Evolutionary conservation across 1,140 invertebrate species (phyloP).

Genomic region (Drosophila pseudoobscura): DNA sequence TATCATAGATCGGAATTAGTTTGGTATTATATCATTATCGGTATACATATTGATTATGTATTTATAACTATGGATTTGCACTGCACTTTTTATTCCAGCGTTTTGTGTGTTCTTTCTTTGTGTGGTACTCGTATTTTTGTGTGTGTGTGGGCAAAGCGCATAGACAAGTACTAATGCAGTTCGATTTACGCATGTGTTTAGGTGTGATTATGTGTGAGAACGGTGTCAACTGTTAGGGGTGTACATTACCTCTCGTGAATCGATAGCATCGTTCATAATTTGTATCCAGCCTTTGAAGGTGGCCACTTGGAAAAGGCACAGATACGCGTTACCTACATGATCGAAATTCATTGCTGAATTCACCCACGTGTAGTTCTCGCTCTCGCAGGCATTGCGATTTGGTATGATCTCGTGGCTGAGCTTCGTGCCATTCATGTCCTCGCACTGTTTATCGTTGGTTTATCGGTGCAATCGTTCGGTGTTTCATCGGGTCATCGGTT

Average conservation of each 20-base stretch:
- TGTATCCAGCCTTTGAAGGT: conserved; percentile 98
- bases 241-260: conserved; percentile 92
- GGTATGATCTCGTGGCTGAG: conserved; percentile 94
- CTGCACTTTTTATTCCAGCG: conserved; percentile 34
- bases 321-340: conserved; percentile 98
- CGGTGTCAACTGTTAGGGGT: conserved; percentile 18
- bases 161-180: conserved; percentile 41
- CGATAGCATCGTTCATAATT: conserved; percentile 99
- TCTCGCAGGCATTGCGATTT: conserved; percentile 91
- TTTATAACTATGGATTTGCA: conserved; percentile 38
- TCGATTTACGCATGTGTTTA: conserved; percentile 9
- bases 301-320: conserved; percentile 99
- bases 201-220: conserved; percentile 6
- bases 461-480: conserved; percentile 4
- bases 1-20: conserved; percentile 47
- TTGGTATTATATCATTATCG: conserved; percentile 25
- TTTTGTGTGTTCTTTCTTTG: conserved; percentile 16
- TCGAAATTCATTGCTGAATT: conserved; percentile 99
- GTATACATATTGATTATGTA: conserved; percentile 41
- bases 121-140: conserved; percentile 14
- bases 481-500: too few relatives aligned
- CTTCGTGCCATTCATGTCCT: conserved; percentile 91
- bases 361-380: conserved; percentile 96
- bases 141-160: conserved; percentile 34
- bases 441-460: conserved; percentile 87